phyloP scores from a whole-genome alignment of 1,140 invertebrate genomes.

The Druon quercuslanigerum region DNA sequence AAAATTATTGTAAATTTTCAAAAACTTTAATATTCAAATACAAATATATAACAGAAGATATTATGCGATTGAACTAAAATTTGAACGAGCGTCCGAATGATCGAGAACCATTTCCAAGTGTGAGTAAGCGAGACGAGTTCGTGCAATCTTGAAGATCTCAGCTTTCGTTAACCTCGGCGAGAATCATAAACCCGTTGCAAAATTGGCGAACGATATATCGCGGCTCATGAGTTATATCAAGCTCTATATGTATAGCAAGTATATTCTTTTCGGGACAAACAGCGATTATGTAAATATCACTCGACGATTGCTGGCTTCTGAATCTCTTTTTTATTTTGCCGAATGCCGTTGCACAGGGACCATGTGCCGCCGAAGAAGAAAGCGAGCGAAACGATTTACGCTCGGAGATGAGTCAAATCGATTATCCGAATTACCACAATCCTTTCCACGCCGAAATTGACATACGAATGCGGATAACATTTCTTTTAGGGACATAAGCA shows the following conservation, averaged over 20 bases:
- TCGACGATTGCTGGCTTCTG: background rate
- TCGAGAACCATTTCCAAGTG: too few species aligned
- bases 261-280: background rate
- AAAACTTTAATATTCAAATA: too few species aligned
- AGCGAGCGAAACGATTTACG: background rate
- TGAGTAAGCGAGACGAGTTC: too few species aligned
- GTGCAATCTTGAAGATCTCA: background rate
- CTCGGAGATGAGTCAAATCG: background rate
- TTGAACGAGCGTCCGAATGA: too few species aligned
- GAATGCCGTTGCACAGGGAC: background rate
- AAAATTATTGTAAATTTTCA: too few species aligned
- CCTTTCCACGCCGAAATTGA: background rate
- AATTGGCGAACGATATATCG: background rate
- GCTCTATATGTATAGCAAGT: background rate
- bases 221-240: background rate
- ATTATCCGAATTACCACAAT: background rate
- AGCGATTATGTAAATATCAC: conserved; percentile 10
- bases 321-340: background rate
- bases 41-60: too few species aligned
- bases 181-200: conserved; percentile 4
- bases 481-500: background rate
- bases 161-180: background rate
- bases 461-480: background rate
- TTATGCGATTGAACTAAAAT: too few species aligned
- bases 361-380: background rate